phyloP scores from a whole-genome alignment of 2,888 invertebrate genomes.

The Peribatodes rhomboidaria region DNA sequence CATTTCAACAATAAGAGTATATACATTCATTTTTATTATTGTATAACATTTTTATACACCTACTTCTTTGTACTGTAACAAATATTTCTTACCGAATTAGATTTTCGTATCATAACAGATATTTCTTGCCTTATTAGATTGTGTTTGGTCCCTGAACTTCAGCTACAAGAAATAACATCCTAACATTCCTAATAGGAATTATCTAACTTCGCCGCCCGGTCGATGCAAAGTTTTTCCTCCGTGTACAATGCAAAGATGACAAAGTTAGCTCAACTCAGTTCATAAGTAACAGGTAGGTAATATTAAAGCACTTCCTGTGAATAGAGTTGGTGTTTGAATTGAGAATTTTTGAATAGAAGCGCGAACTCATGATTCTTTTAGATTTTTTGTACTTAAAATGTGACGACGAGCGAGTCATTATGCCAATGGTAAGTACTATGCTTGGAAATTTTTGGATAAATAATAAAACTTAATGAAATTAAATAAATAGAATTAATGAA shows the following conservation, averaged over 20 bases:
- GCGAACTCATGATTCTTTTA: no score
- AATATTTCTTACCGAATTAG: not conserved
- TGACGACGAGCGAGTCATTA: no score
- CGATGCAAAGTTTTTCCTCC: slow-evolving; percentile 34
- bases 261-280: slow-evolving; percentile 33
- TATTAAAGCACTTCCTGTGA: slow-evolving; percentile 27
- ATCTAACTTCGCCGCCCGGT: slow-evolving; percentile 35
- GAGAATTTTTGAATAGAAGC: not conserved
- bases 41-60: not conserved
- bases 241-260: slow-evolving; percentile 37
- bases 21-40: no score
- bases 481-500: no score
- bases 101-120: slow-evolving; percentile 9
- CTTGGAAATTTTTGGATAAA: no score
- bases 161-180: slow-evolving; percentile 9
- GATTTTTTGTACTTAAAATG: no score
- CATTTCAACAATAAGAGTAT: no score
- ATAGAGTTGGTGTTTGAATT: not conserved
- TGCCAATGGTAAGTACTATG: no score
- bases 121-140: slow-evolving; percentile 10
- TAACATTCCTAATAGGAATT: slow-evolving; percentile 14
- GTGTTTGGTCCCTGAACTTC: not conserved
- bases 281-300: slow-evolving; percentile 36
- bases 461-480: no score
- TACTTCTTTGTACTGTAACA: not conserved